phyloP scores from a whole-genome alignment of 1,140 invertebrate genomes.

The Aphelenchoides besseyi region DNA sequence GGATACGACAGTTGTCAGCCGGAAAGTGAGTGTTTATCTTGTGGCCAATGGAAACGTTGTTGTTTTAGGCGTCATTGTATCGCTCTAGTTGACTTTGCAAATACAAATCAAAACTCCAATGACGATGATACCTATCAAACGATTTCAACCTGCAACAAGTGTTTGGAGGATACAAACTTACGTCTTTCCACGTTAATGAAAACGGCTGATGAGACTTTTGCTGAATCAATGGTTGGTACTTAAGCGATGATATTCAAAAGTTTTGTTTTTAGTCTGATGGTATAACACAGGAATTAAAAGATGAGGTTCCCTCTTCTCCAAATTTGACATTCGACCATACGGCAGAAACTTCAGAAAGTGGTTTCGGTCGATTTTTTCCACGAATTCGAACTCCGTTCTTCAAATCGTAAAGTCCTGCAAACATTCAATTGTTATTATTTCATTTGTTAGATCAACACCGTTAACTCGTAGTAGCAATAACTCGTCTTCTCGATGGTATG shows the following conservation, averaged over 20 bases:
- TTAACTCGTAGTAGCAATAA: background rate
- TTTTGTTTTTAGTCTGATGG: background rate
- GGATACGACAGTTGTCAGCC: background rate
- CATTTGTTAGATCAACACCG: constrained; percentile 14
- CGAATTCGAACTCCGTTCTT: constrained; percentile 5
- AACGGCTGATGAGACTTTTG: constrained; percentile 10
- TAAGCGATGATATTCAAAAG: background rate
- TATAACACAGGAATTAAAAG: background rate
- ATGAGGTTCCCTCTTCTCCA: background rate
- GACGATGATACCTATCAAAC: background rate
- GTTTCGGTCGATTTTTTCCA: constrained; percentile 5
- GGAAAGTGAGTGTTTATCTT: background rate
- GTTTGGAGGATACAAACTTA: constrained; percentile 10
- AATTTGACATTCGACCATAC: background rate
- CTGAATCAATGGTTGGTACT: no score
- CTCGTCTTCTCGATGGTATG: constrained; percentile 4
- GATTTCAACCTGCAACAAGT: constrained; percentile 11
- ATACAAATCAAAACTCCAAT: background rate
- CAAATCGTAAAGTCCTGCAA: background rate
- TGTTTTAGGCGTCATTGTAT: constrained; percentile 6
- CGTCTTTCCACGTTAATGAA: constrained; percentile 26
- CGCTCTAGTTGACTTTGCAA: constrained; percentile 15
- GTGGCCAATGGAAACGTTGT: background rate
- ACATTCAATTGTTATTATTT: background rate
- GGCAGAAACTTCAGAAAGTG: no score